phyloP scores from a whole-genome alignment of 1,140 invertebrate genomes.

The Lasaia peninsularis region DNA sequence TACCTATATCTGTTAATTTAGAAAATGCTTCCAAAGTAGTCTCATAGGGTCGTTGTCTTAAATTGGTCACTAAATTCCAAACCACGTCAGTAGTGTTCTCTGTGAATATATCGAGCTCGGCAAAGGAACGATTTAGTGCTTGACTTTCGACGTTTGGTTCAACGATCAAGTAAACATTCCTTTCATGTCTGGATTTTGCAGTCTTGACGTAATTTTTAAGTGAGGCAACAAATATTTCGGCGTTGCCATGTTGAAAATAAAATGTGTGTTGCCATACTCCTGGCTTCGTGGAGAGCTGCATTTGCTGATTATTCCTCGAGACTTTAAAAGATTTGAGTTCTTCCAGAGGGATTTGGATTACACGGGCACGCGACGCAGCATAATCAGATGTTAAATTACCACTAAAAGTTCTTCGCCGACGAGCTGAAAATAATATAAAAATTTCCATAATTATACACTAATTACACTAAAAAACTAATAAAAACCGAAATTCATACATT shows the following conservation, averaged over 20 bases:
- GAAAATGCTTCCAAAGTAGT: slow-evolving; percentile 90
- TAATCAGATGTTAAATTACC: slow-evolving; percentile 76
- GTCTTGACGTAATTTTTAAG: slow-evolving; percentile 80
- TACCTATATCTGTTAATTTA: slow-evolving; percentile 86
- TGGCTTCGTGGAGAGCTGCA: slow-evolving; percentile 85
- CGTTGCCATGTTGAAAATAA: slow-evolving; percentile 92
- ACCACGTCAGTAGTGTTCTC: slow-evolving; percentile 82
- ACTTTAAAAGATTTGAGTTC: slow-evolving; percentile 84
- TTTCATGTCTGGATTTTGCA: slow-evolving; percentile 83
- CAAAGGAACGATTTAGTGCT: slow-evolving; percentile 88
- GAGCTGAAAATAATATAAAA: slow-evolving; percentile 43
- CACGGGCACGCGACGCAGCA: slow-evolving; percentile 72
- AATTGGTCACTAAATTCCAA: slow-evolving; percentile 84
- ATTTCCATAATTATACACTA: too few species aligned
- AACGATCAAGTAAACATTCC: slow-evolving; percentile 83
- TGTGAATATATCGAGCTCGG: slow-evolving; percentile 88
- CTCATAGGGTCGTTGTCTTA: slow-evolving; percentile 87
- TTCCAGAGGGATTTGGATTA: slow-evolving; percentile 81
- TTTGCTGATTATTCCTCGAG: slow-evolving; percentile 81
- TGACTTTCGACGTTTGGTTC: slow-evolving; percentile 81
- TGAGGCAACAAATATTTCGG: slow-evolving; percentile 85
- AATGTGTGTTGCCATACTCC: slow-evolving; percentile 86
- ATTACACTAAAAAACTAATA: too few species aligned
- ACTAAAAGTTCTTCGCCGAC: slow-evolving; percentile 75
- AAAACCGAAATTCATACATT: too few species aligned